phyloP scores from a whole-genome alignment of 2,888 invertebrate genomes.

The Lasioglossum villosulum region DNA sequence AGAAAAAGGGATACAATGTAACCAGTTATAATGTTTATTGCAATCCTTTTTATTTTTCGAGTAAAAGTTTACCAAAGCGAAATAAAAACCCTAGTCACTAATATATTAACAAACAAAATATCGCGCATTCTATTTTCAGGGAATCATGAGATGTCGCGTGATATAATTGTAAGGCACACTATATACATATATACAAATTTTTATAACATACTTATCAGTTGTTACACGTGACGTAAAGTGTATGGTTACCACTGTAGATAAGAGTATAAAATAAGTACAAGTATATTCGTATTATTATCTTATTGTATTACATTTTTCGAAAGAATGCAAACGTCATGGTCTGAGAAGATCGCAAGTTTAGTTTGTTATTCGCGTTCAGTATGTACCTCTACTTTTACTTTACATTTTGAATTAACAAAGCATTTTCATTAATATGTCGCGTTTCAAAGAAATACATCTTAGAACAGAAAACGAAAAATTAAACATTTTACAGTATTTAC shows the following conservation, averaged over 20 bases:
- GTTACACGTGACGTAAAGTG: not conserved
- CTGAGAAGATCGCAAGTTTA: not conserved
- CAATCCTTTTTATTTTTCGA: not conserved
- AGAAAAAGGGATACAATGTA: not conserved
- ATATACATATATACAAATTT: not conserved
- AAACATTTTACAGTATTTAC: not conserved
- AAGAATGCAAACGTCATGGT: not conserved
- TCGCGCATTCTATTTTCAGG: not conserved
- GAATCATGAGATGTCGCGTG: not conserved
- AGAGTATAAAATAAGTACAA: not conserved
- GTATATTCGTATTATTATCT: not conserved
- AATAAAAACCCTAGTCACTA: not conserved
- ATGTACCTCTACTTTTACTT: not conserved
- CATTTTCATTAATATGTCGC: not conserved
- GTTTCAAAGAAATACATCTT: not conserved
- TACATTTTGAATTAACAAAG: not conserved
- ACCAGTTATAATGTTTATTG: not conserved
- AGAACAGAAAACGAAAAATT: not conserved
- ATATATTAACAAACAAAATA: not conserved
- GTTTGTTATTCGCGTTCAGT: not conserved
- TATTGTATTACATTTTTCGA: not conserved
- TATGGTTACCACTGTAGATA: not conserved
- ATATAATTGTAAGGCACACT: not conserved
- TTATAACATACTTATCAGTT: not conserved
- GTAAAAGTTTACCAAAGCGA: not conserved